Percentiles rank a stretch among this genome's conserved stretches.
phyloP scores from a whole-genome alignment of 1,140 invertebrate genomes.

The Drosophila guanche region DNA sequence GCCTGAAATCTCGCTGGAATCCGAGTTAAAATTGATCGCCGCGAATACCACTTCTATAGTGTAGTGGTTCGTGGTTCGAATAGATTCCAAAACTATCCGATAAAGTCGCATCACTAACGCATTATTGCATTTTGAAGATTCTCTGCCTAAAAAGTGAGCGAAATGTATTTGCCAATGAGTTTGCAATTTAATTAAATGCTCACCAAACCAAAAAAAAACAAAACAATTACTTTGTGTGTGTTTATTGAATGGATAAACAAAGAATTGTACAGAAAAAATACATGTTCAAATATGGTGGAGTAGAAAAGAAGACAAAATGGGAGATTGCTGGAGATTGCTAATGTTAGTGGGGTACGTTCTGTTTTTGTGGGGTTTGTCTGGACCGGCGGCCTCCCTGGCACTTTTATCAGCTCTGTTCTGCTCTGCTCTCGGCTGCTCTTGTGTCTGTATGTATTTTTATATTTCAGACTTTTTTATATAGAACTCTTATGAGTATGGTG shows the following conservation, averaged over 20 bases:
- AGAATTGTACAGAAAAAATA: slow-evolving; percentile 1
- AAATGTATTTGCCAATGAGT: slow-evolving; percentile 5
- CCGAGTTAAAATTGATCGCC: too few relatives aligned
- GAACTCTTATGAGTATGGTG: neutral
- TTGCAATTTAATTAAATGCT: slow-evolving; percentile 18
- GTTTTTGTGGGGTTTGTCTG: slow-evolving; percentile 24
- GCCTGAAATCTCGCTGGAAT: too few relatives aligned
- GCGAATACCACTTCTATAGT: too few relatives aligned
- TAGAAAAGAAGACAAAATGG: neutral
- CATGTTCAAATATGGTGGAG: neutral
- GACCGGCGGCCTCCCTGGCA: slow-evolving; percentile 3
- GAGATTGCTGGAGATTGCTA: neutral
- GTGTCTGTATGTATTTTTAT: too few relatives aligned
- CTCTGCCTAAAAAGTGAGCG: too few relatives aligned
- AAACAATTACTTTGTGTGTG: neutral
- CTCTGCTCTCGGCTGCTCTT: too few relatives aligned
- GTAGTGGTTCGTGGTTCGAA: too few relatives aligned
- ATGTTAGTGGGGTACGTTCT: slow-evolving; percentile 18
- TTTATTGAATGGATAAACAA: slow-evolving; percentile 14
- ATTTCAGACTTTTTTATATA: neutral
- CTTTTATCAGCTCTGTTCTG: slow-evolving; percentile 28
- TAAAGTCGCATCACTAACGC: too few relatives aligned
- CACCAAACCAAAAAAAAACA: too few relatives aligned
- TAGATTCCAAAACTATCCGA: too few relatives aligned
- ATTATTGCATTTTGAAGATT: too few relatives aligned